phyloP scores from a whole-genome alignment of 64 coral and sea anemone species.

The Porites lutea region DNA sequence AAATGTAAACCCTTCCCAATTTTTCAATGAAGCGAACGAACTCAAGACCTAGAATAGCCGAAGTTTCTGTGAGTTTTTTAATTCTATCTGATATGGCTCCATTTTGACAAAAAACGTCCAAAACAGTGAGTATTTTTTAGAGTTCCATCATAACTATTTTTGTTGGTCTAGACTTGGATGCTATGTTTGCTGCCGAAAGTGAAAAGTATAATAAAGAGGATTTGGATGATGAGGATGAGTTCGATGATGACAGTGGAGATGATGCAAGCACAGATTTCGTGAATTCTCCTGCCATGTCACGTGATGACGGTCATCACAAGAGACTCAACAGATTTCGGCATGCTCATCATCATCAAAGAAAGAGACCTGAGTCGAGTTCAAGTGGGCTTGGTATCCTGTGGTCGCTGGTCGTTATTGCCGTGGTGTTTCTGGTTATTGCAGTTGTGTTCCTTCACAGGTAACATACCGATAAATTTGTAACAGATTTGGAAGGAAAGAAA shows the following conservation, averaged over 20 bases:
- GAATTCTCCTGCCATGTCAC: neutral
- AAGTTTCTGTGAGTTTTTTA: too few species aligned
- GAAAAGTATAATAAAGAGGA: neutral
- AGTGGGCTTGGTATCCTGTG: slow-evolving; percentile 2
- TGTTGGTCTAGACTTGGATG: neutral
- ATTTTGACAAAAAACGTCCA: too few species aligned
- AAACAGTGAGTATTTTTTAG: too few species aligned
- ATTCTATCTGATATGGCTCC: too few species aligned
- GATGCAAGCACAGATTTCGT: neutral
- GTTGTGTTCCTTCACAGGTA: slow-evolving; percentile 24
- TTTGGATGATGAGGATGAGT: neutral
- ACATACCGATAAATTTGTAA: neutral
- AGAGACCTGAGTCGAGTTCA: neutral
- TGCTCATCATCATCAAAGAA: neutral
- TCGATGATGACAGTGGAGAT: neutral
- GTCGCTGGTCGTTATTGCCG: neutral
- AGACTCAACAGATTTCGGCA: neutral
- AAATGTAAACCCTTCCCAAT: too few species aligned
- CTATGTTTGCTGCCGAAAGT: neutral
- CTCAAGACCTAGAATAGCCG: too few species aligned
- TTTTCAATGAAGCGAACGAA: too few species aligned
- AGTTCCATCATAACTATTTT: too few species aligned
- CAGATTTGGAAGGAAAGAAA: neutral
- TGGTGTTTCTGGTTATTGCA: neutral
- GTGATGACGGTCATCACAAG: neutral